phyloP scores from a whole-genome alignment of 2,888 invertebrate genomes.

The Leptopterna dolabrata region DNA sequence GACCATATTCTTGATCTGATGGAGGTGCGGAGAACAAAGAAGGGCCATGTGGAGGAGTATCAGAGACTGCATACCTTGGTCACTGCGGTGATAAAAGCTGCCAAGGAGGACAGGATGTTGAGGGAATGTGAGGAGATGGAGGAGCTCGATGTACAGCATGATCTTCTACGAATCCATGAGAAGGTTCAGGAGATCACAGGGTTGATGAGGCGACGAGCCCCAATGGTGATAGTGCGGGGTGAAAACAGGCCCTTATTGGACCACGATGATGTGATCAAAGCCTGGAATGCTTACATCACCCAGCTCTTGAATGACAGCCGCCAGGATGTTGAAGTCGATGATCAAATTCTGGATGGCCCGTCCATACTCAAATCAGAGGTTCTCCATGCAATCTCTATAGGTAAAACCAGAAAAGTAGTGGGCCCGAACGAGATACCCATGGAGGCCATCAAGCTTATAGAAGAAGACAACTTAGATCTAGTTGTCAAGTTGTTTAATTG shows the following conservation, averaged over 20 bases:
- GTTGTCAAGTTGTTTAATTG: not conserved
- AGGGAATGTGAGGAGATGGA: conserved; percentile 23
- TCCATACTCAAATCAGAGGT: not conserved
- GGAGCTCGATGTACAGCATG: not conserved
- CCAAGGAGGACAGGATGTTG: conserved; percentile 23
- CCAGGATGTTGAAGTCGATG: not conserved
- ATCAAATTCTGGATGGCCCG: not conserved
- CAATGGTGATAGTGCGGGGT: not conserved
- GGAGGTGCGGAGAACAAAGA: not conserved
- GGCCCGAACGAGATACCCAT: conserved; percentile 8
- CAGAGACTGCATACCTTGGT: conserved; percentile 11
- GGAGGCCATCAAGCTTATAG: not conserved
- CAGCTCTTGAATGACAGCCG: not conserved
- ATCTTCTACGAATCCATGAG: not conserved
- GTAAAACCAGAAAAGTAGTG: conserved; percentile 6
- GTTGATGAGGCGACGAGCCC: not conserved
- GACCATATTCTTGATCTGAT: not conserved
- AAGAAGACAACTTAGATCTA: conserved; percentile 1
- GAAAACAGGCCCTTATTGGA: conserved; percentile 13
- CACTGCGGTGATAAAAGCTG: not conserved
- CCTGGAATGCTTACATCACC: not conserved
- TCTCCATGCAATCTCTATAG: conserved; percentile 5
- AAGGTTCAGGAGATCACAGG: conserved; percentile 2
- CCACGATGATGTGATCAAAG: not conserved
- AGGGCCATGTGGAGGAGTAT: not conserved